These are phyloP conservation scores for Pterophyllum scalare DNA, from an alignment of 2,113 vertebrate genomes.

Conservation along the genomic window DNA sequence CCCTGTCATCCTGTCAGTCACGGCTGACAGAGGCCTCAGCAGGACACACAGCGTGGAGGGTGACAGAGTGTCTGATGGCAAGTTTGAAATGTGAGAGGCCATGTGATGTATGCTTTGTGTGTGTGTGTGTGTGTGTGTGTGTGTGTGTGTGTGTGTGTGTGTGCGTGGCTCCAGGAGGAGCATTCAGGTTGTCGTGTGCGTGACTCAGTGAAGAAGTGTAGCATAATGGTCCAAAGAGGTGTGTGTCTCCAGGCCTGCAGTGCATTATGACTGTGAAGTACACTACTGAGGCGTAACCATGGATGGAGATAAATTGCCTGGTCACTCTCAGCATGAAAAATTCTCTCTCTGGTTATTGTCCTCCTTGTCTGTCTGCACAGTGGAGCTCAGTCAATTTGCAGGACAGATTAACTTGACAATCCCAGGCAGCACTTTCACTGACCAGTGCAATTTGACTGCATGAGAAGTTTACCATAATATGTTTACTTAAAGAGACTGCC, in stretches of 20 bases:
- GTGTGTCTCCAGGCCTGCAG: conserved; percentile 25
- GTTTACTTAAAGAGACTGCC: neutral
- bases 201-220: conserved; percentile 44
- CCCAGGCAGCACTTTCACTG: neutral
- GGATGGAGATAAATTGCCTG: conserved; percentile 38
- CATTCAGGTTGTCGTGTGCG: conserved; percentile 18
- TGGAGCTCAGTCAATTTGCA: neutral
- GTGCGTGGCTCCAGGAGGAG: neutral
- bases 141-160: neutral
- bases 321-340: conserved; percentile 50
- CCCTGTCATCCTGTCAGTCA: conserved; percentile 79
- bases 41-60: conserved; percentile 48
- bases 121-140: neutral
- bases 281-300: conserved; percentile 31
- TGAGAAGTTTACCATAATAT: neutral
- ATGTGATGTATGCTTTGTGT: conserved; percentile 9
- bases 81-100: conserved; percentile 33
- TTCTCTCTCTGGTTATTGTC: neutral
- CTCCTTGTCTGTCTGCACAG: neutral
- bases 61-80: conserved; percentile 52
- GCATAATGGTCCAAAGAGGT: conserved; percentile 43
- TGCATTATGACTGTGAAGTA: conserved; percentile 44
- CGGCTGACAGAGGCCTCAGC: conserved; percentile 75
- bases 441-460: neutral
- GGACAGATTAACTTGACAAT: neutral